Evolutionary conservation across 2,113 vertebrate genomes (phyloP).

Genomic region (Sialia sialis): DNA sequence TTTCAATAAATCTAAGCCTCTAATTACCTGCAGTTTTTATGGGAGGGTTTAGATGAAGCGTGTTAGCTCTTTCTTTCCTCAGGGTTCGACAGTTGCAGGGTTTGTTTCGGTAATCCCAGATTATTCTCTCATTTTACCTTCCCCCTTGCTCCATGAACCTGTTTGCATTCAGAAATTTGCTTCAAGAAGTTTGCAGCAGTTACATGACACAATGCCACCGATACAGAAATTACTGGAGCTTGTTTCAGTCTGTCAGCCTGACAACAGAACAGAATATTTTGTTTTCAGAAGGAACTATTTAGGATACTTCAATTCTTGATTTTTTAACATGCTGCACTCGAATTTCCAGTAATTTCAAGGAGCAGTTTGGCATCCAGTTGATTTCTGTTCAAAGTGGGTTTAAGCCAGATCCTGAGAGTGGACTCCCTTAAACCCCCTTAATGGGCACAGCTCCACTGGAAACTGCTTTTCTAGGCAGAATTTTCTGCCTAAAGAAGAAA

Average conservation of each 20-base stretch:
- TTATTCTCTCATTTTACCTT: constrained; percentile 55
- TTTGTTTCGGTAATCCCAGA: constrained; percentile 50
- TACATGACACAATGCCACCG: not conserved
- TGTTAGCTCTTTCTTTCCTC: constrained; percentile 50
- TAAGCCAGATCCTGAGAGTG: not conserved
- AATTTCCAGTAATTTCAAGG: not conserved
- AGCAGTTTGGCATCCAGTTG: not conserved
- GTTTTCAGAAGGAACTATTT: not conserved
- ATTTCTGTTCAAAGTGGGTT: not conserved
- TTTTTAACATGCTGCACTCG: not conserved
- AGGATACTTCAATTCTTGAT: not conserved
- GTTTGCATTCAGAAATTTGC: not conserved
- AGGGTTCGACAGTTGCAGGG: constrained; percentile 41
- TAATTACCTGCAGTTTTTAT: constrained; percentile 68
- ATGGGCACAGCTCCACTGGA: not conserved
- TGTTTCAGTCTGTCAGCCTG: not conserved
- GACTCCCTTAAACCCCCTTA: not conserved
- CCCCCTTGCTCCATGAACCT: constrained; percentile 37
- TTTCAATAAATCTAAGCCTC: constrained; percentile 74
- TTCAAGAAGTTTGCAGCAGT: not conserved
- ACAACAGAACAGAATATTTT: not conserved
- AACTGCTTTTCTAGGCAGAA: not conserved
- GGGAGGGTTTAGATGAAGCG: constrained; percentile 38
- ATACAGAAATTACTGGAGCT: not conserved
- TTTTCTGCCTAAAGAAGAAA: not conserved